Base-by-base conservation (phyloP, 2,797 vertebrate species). In the Acanthopagrus latus region DNA sequence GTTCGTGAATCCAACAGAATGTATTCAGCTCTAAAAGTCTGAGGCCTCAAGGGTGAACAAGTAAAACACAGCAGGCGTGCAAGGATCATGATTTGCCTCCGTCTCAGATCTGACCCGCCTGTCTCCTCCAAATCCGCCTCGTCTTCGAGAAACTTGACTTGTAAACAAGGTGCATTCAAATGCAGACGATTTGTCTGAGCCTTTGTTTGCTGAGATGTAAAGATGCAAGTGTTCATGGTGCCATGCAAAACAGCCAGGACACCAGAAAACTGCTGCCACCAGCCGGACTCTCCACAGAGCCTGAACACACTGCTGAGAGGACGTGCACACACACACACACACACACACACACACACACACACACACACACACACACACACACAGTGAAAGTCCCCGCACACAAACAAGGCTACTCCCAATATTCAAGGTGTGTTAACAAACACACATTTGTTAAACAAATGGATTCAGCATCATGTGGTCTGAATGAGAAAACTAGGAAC, bases 151-250 rank as follows among this genome's bases (percentile, higher is more conserved):
- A 93, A 93, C 91, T 93, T 92, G 91, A 93, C 93, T 92, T 92
- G 92, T 92, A 93, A 94, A 94, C 55, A 83, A 91, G 87, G 48
- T 74, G 38, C 84, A 94, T 92, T 93, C 93, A 94, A 94, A 94
- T 93, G 38, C 13, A 13, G 21, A 21, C 2, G 0, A 88, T 92
- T 93, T 89, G 91, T 84, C 58, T 91, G 70, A 75, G 71, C 48
- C 47, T 82, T 33, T 62, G 67, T 78, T 89, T 89, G 51, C 63
- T 11, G 60, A 82, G 70, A 86, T 76, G 71, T 47, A 78, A 88
- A 88, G 58, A 66, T 16, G 52, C 18, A 68, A 70, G 83, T 54
- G 25, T 82, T 80, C 55, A n/a, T 6, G 33, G 70, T 9, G 51
- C 8, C 70, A 92, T 93, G 90, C 89, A 94, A 93, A 93, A 47